Base-by-base conservation (phyloP, 1,140 invertebrate genomes). In the Eciton burchellii region DNA sequence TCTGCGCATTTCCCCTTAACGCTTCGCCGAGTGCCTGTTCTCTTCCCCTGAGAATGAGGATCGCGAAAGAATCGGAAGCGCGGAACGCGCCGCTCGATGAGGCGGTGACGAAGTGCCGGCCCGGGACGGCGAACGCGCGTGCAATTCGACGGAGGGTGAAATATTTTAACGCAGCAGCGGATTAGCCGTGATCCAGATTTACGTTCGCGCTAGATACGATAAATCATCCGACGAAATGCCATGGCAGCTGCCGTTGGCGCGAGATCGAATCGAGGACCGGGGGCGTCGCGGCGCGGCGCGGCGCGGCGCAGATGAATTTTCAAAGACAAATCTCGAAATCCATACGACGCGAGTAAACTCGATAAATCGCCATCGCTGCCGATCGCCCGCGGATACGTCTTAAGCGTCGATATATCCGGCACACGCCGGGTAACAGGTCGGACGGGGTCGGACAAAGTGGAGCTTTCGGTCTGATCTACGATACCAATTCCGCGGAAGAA, bases 361-460 rank as follows among this genome's bases (percentile, higher is more conserved):
- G 77, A 81, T 81, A 60, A 73, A 81, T 81, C 73, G 73, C 73
- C 56, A n/a, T n/a, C 74, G 45, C 16, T 59, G 68, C 12, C 70
- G 56, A 81, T 54, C 70, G 41, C 54, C 77, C 49, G 68, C 77
- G 60, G 77, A 81, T 81, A 73, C 70, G 77, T 71, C 70, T 71
- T 72, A 85, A 71, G 83, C 62, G 74, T 81, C 82, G 82, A 81
- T 86, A 82, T 74, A 82, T 82, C 77, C 82, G 54, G 49, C 65
- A 84, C 65, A 84, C 68, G 71, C 66, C 54, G 41, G 45, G 76
- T 79, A 43, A 62, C 49, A 54, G 81, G 81, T 82, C 63, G 83
- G 70, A 74, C 21, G 49, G 81, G 68, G 66, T 70, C 71, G 72
- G 71, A 89, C 86, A 89, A 89, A 89, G 86, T 89, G 84, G 52